Conservation (phyloP, 2,797 vertebrate genomes). For the Enteromius trimaculatus region DNA sequence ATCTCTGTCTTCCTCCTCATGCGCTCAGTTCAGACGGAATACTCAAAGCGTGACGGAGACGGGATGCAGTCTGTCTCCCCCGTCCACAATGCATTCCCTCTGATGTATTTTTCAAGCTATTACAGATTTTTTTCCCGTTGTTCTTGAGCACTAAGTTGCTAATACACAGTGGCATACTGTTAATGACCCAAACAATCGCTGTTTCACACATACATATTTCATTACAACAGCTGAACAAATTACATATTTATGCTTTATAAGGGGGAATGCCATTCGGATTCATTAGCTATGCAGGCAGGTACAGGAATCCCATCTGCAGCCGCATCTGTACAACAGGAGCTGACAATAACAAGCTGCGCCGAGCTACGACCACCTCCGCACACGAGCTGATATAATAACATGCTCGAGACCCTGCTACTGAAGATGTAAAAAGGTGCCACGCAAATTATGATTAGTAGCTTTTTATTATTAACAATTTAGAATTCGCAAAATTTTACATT, state of each 20-base stretch:
- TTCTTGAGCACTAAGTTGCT: conserved; percentile 69
- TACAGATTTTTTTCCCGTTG: conserved; percentile 61
- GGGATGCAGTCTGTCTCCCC: conserved; percentile 31
- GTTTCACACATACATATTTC: conserved; percentile 99
- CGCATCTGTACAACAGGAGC: conserved; percentile 94
- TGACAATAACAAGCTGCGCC: conserved; percentile 84
- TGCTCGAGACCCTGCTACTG: background rate
- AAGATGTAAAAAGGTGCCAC: conserved; percentile 13
- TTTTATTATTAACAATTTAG: background rate
- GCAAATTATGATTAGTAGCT: conserved; percentile 4
- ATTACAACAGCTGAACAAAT: conserved; percentile 99
- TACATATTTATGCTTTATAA: conserved; percentile 99
- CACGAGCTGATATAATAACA: conserved; percentile 17
- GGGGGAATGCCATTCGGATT: conserved; percentile 87
- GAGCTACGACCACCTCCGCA: conserved; percentile 16
- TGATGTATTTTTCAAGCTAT: conserved; percentile 64
- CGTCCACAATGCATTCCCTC: conserved; percentile 57
- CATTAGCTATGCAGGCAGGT: conserved; percentile 97
- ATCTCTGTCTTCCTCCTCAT: conserved; percentile 38
- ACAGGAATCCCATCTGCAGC: conserved; percentile 93
- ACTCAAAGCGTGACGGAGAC: conserved; percentile 29
- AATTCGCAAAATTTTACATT: background rate
- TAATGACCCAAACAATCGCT: conserved; percentile 94
- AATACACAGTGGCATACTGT: conserved; percentile 88
- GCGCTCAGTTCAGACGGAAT: conserved; percentile 38